Percentiles rank a stretch among this genome's conserved stretches.
These are phyloP conservation scores for Chlamydotis undulata DNA, from an alignment of 2,113 vertebrate genomes.

Conservation along the genomic window DNA sequence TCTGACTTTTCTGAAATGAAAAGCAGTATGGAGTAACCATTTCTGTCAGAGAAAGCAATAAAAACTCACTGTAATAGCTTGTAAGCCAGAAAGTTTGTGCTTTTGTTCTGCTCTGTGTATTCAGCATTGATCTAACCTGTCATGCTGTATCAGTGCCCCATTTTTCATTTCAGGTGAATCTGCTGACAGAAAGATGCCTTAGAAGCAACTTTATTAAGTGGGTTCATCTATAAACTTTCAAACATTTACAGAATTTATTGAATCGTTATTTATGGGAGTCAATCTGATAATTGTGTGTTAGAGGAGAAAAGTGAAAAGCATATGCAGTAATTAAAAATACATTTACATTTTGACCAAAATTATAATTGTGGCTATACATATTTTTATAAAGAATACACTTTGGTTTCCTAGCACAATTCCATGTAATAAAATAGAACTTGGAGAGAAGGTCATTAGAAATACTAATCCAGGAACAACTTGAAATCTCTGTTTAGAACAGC, in stretches of 20 bases:
- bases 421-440: not conserved
- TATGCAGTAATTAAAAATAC: not conserved
- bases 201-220: not conserved
- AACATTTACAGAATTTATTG: not conserved
- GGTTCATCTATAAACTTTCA: not conserved
- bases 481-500: not conserved
- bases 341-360: not conserved
- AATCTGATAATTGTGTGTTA: not conserved
- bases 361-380: not conserved
- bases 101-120: not conserved
- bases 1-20: slow-evolving; percentile 84
- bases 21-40: not conserved
- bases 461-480: not conserved
- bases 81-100: not conserved
- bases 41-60: not conserved
- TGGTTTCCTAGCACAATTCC: not conserved
- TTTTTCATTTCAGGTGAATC: not conserved
- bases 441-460: not conserved
- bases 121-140: not conserved
- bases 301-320: not conserved
- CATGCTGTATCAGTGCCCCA: not conserved
- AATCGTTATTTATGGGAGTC: not conserved
- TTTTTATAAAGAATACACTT: not conserved
- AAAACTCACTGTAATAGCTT: not conserved
- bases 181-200: not conserved